These are phyloP conservation scores for Cnemophilus loriae DNA, from an alignment of 2,113 vertebrate genomes.

Conservation along the genomic window DNA sequence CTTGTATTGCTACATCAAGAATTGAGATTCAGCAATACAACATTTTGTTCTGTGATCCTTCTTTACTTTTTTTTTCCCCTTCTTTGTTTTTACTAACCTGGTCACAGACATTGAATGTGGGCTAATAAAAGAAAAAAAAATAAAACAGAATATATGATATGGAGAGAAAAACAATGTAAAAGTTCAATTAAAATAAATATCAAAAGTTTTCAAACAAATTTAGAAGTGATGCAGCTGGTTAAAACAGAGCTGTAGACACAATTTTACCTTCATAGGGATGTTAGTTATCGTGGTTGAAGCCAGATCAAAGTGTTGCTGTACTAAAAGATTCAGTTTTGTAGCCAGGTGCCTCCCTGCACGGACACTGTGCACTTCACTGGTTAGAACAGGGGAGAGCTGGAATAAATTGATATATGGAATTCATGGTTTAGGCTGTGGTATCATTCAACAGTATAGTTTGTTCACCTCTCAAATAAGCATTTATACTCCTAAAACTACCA, in stretches of 20 bases:
- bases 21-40: slow-evolving; percentile 61
- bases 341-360: slow-evolving; percentile 92
- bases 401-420: background rate
- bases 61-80: slow-evolving; percentile 35
- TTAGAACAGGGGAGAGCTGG: slow-evolving; percentile 82
- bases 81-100: slow-evolving; percentile 94
- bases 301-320: slow-evolving; percentile 98
- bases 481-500: background rate
- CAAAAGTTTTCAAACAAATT: slow-evolving; percentile 54
- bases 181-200: slow-evolving; percentile 71
- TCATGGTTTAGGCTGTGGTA: background rate
- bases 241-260: background rate
- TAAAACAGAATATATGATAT: slow-evolving; percentile 91
- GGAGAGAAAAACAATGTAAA: slow-evolving; percentile 86
- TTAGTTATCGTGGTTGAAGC: slow-evolving; percentile 98
- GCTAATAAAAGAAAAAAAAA: slow-evolving; percentile 97
- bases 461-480: background rate
- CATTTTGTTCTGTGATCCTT: slow-evolving; percentile 80
- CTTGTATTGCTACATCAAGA: slow-evolving; percentile 37
- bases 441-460: background rate
- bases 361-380: slow-evolving; percentile 95
- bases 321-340: slow-evolving; percentile 92
- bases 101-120: slow-evolving; percentile 99
- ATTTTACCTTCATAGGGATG: slow-evolving; percentile 97
- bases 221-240: slow-evolving; percentile 37